phyloP scores from a whole-genome alignment of 2,888 invertebrate genomes.

The Epiperipatus broadwayi region DNA sequence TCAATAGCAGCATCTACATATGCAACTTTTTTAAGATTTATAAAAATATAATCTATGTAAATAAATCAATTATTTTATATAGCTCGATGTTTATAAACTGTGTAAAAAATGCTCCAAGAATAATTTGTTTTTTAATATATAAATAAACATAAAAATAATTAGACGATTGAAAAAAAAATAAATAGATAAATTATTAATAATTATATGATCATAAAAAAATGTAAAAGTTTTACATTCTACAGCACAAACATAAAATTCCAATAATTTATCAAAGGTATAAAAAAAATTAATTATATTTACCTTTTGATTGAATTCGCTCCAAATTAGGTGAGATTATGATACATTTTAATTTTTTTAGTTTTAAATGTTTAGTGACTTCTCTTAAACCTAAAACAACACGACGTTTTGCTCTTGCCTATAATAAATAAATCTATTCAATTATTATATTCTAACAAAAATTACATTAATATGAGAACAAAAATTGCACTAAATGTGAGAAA shows the following conservation, averaged over 20 bases:
- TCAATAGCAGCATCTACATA: no score
- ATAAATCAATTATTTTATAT: no score
- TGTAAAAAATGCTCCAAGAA: no score
- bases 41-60: no score
- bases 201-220: conserved; percentile 8
- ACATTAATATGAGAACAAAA: no score
- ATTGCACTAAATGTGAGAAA: no score
- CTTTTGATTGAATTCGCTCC: conserved; percentile 34
- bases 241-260: no score
- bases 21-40: no score
- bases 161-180: conserved; percentile 10
- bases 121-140: no score
- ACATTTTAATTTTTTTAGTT: conserved; percentile 38
- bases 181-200: conserved; percentile 4
- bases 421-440: conserved; percentile 6
- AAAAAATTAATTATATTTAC: no score
- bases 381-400: conserved; percentile 42
- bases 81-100: no score
- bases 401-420: conserved; percentile 27
- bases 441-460: not conserved
- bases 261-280: no score
- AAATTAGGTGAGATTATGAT: conserved; percentile 44
- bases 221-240: conserved; percentile 6
- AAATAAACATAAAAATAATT: conserved; percentile 10
- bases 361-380: conserved; percentile 39